phyloP scores from a whole-genome alignment of 2,797 vertebrate species.

The Sarcoramphus papa region DNA sequence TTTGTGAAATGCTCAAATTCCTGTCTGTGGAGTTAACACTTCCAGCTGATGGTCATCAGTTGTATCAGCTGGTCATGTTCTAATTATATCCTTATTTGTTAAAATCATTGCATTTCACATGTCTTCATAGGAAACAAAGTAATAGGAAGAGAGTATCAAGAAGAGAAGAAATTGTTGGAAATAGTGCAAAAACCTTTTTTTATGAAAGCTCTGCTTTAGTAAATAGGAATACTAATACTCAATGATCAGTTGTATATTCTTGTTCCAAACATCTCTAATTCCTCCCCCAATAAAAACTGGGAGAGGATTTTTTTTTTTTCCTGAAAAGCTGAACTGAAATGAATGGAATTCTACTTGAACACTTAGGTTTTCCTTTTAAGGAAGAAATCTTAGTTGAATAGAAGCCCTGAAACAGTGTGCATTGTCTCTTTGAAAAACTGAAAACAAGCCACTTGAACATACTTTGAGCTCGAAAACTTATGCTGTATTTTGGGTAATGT shows the following conservation, averaged over 20 bases:
- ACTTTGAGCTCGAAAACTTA: not conserved
- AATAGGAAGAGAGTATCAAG: not conserved
- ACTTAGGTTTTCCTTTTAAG: not conserved
- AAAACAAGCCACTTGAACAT: not conserved
- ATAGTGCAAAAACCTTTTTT: not conserved
- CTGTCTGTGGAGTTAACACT: not conserved
- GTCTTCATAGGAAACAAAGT: not conserved
- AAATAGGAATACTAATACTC: not conserved
- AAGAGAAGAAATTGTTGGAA: not conserved
- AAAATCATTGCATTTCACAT: not conserved
- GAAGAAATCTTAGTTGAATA: not conserved
- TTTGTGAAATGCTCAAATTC: not conserved
- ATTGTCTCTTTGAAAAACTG: not conserved
- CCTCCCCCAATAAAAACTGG: not conserved
- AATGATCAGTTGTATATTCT: not conserved
- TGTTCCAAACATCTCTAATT: not conserved
- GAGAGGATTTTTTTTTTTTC: not conserved
- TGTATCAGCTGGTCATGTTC: not conserved
- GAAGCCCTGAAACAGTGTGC: not conserved
- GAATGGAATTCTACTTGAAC: not conserved
- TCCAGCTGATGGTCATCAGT: not conserved
- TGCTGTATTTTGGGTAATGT: not conserved
- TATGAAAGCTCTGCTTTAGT: not conserved
- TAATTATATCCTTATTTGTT: not conserved
- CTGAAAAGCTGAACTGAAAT: not conserved